Conservation (phyloP, 2,888 invertebrate species). For the Orgyia antiqua region DNA sequence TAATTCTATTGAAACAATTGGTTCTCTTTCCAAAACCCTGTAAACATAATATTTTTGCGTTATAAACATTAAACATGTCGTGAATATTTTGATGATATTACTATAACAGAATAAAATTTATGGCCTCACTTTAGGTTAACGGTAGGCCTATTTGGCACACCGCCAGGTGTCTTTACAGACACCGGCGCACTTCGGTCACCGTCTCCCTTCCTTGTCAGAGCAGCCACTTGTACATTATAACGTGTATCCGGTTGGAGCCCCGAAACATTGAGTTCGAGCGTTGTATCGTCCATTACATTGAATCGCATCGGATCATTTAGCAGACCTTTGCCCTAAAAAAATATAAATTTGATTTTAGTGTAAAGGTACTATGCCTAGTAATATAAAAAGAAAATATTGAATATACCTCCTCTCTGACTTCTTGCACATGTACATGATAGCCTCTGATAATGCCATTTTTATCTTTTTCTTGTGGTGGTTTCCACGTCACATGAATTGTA, state of each 20-base stretch:
- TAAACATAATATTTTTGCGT: constrained; percentile 32
- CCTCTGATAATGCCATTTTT: constrained; percentile 97
- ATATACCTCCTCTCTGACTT: constrained; percentile 88
- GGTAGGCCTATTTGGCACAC: constrained; percentile 91
- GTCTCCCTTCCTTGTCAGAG: constrained; percentile 97
- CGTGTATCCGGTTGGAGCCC: constrained; percentile 96
- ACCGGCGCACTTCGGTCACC: constrained; percentile 94
- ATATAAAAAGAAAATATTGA: not conserved
- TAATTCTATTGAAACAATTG: constrained; percentile 91
- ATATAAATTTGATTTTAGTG: constrained; percentile 1
- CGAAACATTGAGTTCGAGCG: constrained; percentile 88
- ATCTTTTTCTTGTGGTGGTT: constrained; percentile 93
- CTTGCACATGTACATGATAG: constrained; percentile 97
- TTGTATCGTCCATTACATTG: constrained; percentile 89
- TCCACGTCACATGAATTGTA: constrained; percentile 96
- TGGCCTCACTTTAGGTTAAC: constrained; percentile 85
- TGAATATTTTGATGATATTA: constrained; percentile 3
- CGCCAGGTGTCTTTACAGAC: constrained; percentile 93
- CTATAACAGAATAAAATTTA: constrained; percentile 10
- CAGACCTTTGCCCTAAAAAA: constrained; percentile 82
- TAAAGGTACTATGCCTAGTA: not conserved
- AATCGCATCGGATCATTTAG: constrained; percentile 92
- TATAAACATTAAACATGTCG: constrained; percentile 11
- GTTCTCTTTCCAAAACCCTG: constrained; percentile 90
- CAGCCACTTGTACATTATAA: constrained; percentile 96